Percentiles rank a stretch among this genome's conserved stretches.
Evolutionary conservation across 2,888 invertebrate species (phyloP).

Genomic region (Magallana nippona): DNA sequence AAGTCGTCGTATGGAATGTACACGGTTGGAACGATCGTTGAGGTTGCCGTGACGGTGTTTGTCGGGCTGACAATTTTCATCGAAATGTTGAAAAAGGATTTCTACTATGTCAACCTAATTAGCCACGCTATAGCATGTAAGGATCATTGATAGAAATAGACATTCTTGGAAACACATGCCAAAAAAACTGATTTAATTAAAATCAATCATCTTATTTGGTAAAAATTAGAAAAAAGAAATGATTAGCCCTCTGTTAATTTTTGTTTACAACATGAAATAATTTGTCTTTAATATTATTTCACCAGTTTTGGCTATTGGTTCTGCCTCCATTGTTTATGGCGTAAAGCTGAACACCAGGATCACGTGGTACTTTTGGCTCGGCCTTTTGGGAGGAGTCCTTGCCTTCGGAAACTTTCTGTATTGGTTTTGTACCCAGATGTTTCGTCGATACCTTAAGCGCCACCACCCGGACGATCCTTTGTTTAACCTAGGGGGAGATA

Average conservation of each 20-base stretch:
- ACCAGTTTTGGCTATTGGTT: not conserved
- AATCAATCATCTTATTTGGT: no score
- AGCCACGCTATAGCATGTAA: slow-evolving; percentile 15
- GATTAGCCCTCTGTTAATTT: no score
- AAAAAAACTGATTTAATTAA: no score
- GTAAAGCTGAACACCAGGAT: slow-evolving; percentile 9
- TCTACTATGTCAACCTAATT: slow-evolving; percentile 3
- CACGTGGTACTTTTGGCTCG: slow-evolving; percentile 26
- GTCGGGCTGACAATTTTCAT: slow-evolving; percentile 6
- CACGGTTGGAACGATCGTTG: not conserved
- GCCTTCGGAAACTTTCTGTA: slow-evolving; percentile 21
- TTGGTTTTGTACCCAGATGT: slow-evolving; percentile 15
- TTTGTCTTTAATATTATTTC: no score
- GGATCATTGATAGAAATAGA: not conserved
- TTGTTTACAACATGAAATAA: no score
- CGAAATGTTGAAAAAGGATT: slow-evolving; percentile 6
- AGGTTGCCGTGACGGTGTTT: not conserved
- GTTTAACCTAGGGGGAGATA: not conserved
- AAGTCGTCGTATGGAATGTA: slow-evolving; percentile 17
- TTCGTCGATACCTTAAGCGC: not conserved
- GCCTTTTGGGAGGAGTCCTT: not conserved
- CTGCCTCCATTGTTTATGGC: slow-evolving; percentile 1
- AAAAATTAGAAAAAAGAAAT: no score
- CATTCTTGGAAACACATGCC: no score
- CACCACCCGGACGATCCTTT: slow-evolving; percentile 5